Conservation (phyloP, 2,888 invertebrate genomes). For the Drosophila neotestacea region DNA sequence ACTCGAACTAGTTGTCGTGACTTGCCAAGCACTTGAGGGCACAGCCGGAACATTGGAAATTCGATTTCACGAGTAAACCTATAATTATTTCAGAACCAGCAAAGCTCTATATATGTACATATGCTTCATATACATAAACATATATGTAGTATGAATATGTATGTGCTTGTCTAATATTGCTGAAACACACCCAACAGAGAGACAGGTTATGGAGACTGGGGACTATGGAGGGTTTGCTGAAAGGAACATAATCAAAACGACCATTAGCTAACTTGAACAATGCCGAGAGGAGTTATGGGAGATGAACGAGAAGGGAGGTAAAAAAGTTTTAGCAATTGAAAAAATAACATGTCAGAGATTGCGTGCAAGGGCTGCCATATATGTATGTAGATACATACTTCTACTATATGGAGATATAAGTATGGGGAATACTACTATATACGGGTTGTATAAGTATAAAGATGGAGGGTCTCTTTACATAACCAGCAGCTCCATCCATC, state of each 20-base stretch:
- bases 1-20: constrained; percentile 32
- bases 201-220: background rate
- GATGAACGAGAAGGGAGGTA: background rate
- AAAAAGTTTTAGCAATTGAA: constrained; percentile 66
- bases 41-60: constrained; percentile 36
- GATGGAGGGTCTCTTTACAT: constrained; percentile 49
- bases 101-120: constrained; percentile 13
- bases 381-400: constrained; percentile 6
- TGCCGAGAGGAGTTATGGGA: constrained; percentile 13
- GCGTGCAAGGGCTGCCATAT: constrained; percentile 40
- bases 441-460: constrained; percentile 5
- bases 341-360: constrained; percentile 56
- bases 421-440: constrained; percentile 2
- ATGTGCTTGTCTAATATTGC: constrained; percentile 20
- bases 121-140: background rate
- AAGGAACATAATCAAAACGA: constrained; percentile 71
- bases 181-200: constrained; percentile 47
- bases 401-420: background rate
- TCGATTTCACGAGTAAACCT: constrained; percentile 50
- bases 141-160: constrained; percentile 6
- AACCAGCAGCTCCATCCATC: constrained; percentile 27
- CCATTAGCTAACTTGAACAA: constrained; percentile 69
- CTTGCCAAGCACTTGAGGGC: constrained; percentile 23
- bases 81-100: constrained; percentile 61
- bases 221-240: constrained; percentile 17